Evolutionary conservation across 2,797 vertebrate genomes (phyloP).

Genomic region (Sorex maritimensis): DNA sequence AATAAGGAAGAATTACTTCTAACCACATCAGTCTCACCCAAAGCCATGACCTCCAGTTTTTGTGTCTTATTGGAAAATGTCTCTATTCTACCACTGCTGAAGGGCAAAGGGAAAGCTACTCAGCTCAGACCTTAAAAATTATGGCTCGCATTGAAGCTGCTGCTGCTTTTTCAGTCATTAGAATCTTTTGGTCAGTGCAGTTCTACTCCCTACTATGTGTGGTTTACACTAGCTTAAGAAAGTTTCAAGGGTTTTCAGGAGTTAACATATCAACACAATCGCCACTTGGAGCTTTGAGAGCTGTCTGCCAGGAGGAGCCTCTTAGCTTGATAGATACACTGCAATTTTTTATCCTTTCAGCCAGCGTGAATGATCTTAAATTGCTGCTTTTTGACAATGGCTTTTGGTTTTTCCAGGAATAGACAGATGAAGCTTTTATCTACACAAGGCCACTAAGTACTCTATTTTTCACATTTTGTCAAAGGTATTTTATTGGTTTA

Average conservation of each 20-base stretch:
- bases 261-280: constrained; percentile 48
- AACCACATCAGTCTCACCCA: background rate
- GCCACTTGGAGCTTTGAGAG: constrained; percentile 23
- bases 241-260: background rate
- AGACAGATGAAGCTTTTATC: constrained; percentile 59
- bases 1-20: background rate
- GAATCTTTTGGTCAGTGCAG: background rate
- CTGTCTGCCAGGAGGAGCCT: constrained; percentile 19
- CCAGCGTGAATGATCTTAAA: constrained; percentile 71
- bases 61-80: constrained; percentile 14
- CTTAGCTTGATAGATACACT: constrained; percentile 66
- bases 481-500: constrained; percentile 65
- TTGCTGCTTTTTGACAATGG: constrained; percentile 71
- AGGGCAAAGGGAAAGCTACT: constrained; percentile 61
- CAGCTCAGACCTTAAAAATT: constrained; percentile 14
- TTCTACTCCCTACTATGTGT: background rate
- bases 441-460: background rate
- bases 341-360: constrained; percentile 73
- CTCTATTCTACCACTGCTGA: constrained; percentile 5
- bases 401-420: constrained; percentile 70
- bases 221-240: constrained; percentile 37
- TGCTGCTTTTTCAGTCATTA: constrained; percentile 63
- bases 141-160: constrained; percentile 10
- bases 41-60: constrained; percentile 15
- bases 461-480: constrained; percentile 62